phyloP scores from a whole-genome alignment of 2,888 invertebrate genomes.

The Alsophila aescularia region DNA sequence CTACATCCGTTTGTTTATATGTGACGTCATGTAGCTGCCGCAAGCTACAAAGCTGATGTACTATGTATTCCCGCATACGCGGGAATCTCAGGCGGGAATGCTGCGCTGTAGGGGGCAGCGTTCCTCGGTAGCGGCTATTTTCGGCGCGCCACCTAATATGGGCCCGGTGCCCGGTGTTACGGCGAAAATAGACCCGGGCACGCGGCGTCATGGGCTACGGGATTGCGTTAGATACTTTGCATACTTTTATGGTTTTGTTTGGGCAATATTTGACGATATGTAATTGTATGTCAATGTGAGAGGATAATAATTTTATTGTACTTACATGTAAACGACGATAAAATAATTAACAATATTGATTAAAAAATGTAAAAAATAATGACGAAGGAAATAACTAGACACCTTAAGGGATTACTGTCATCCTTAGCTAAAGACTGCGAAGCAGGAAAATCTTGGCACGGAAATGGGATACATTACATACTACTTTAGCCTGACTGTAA shows the following conservation, averaged over 20 bases:
- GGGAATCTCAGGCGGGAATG: conserved; percentile 37
- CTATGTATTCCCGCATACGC: too few species aligned
- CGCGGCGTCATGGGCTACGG: conserved; percentile 31
- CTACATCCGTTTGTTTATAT: conserved; percentile 32
- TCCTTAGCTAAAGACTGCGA: too few species aligned
- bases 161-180: conserved; percentile 74
- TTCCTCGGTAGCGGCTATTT: conserved; percentile 64
- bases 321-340: neutral
- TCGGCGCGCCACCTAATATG: conserved; percentile 80
- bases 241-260: neutral
- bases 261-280: neutral
- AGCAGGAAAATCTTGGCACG: too few species aligned
- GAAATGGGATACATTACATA: too few species aligned
- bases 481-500: too few species aligned
- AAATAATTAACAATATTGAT: neutral
- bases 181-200: conserved; percentile 71
- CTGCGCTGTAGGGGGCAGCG: conserved; percentile 61
- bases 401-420: too few species aligned
- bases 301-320: neutral
- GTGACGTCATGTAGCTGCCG: conserved; percentile 32
- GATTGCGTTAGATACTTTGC: neutral
- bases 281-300: too few species aligned
- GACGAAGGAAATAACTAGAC: too few species aligned
- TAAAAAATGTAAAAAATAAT: too few species aligned
- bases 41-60: conserved; percentile 15